These are phyloP conservation scores for Larimichthys crocea DNA, from an alignment of 2,113 vertebrate genomes.

Conservation along the genomic window DNA sequence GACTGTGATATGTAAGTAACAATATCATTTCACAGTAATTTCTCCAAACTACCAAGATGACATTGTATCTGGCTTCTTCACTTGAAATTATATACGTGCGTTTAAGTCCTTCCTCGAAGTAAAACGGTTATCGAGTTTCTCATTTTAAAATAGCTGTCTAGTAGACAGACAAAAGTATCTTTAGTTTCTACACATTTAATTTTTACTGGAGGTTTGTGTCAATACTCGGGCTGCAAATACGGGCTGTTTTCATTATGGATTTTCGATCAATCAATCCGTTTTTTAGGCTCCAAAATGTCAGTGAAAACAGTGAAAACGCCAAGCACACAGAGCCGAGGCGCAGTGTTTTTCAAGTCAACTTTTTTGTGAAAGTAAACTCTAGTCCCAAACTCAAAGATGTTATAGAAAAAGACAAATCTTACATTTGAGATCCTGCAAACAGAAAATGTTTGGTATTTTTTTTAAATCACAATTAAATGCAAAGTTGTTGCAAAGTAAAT, in stretches of 20 bases:
- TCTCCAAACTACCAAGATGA: not conserved
- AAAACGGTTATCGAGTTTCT: not conserved
- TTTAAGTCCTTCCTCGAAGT: not conserved
- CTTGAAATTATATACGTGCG: not conserved
- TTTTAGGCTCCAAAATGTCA: not conserved
- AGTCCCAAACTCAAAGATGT: too few species aligned
- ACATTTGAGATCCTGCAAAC: not conserved
- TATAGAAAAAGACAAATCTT: not conserved
- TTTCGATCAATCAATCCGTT: not conserved
- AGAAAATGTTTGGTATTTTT: not conserved
- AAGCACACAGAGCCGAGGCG: not conserved
- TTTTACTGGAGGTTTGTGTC: not conserved
- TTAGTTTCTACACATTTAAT: not conserved
- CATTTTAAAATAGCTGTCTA: not conserved
- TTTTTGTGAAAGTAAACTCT: too few species aligned
- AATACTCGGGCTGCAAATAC: not conserved
- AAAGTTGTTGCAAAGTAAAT: not conserved
- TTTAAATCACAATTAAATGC: not conserved
- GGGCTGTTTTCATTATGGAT: not conserved
- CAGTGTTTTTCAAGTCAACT: not conserved
- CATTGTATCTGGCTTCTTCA: not conserved
- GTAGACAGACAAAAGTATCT: not conserved
- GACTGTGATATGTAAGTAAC: not conserved
- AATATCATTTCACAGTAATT: not conserved
- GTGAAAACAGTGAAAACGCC: too few species aligned